Conservation (phyloP, 37 sponge, comb jelly and placozoan genomes). For the Beroe forskalii region DNA sequence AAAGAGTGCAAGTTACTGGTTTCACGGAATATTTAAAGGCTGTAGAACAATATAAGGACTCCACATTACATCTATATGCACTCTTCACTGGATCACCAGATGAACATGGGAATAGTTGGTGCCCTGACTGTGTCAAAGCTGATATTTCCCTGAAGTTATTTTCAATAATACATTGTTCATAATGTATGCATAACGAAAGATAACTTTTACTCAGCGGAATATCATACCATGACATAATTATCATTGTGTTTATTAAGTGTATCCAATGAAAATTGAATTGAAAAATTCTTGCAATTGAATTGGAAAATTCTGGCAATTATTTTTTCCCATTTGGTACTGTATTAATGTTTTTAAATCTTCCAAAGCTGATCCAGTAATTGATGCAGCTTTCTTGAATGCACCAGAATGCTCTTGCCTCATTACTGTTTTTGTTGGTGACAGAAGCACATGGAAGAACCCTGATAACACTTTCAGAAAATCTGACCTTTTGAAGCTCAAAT, state of each 20-base stretch:
- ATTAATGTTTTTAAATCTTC: no score
- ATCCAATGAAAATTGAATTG: no score
- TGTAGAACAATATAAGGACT: conserved; percentile 36
- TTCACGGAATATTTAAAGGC: conserved; percentile 42
- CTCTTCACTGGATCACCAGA: conserved; percentile 37
- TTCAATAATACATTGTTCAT: no score
- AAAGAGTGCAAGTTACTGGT: conserved; percentile 4
- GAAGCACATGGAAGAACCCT: conserved; percentile 35
- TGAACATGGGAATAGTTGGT: conserved; percentile 33
- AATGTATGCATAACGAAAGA: no score
- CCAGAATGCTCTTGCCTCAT: conserved; percentile 52
- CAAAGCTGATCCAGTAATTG: conserved; percentile 57
- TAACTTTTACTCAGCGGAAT: no score
- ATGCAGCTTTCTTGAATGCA: neutral
- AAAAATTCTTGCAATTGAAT: no score
- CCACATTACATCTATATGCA: conserved; percentile 3
- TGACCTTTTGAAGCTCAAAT: neutral
- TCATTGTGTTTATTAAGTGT: neutral
- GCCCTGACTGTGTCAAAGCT: conserved; percentile 50
- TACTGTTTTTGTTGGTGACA: neutral
- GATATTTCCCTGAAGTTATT: no score
- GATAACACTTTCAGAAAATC: conserved; percentile 52
- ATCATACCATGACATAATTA: neutral
- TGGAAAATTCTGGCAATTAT: neutral
- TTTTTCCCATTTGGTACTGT: neutral